phyloP scores from a whole-genome alignment of 2,797 vertebrate species.

The Sebastiscus albofasciatus region DNA sequence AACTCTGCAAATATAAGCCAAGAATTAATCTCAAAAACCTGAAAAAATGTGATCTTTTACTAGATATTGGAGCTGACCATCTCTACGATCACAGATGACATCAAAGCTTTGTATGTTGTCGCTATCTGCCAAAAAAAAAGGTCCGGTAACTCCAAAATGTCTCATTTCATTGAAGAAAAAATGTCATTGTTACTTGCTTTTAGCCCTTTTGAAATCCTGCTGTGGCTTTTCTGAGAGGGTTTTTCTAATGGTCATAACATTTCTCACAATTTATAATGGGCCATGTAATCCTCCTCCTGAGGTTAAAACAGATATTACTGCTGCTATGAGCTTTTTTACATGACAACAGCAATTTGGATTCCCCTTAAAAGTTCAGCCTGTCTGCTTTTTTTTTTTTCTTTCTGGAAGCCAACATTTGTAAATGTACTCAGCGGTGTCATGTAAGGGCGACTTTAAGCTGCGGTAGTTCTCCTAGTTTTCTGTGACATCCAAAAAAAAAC shows the following conservation, averaged over 20 bases:
- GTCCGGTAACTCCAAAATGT: not conserved
- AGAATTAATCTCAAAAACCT: not conserved
- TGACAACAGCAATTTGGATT: conserved; percentile 21
- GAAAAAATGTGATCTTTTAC: not conserved
- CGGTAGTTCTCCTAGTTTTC: conserved; percentile 8
- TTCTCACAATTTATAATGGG: not conserved
- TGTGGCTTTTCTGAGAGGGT: not conserved
- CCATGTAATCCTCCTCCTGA: conserved; percentile 4
- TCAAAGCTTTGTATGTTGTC: not conserved
- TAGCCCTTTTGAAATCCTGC: not conserved
- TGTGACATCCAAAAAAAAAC: conserved; percentile 24
- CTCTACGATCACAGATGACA: not conserved
- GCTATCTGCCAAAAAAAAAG: not conserved
- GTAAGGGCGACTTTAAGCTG: conserved; percentile 22
- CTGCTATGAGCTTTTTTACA: not conserved
- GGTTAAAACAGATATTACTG: conserved; percentile 27
- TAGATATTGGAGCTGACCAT: not conserved
- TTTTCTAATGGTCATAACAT: not conserved
- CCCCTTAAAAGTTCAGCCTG: conserved; percentile 27
- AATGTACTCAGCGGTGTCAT: conserved; percentile 25
- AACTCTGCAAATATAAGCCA: not conserved
- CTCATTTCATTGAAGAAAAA: not conserved
- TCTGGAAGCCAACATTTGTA: not conserved
- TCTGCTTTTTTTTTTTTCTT: not conserved
- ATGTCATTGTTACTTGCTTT: not conserved